phyloP scores from a whole-genome alignment of 2,113 vertebrate genomes.

The Siniperca knerii region DNA sequence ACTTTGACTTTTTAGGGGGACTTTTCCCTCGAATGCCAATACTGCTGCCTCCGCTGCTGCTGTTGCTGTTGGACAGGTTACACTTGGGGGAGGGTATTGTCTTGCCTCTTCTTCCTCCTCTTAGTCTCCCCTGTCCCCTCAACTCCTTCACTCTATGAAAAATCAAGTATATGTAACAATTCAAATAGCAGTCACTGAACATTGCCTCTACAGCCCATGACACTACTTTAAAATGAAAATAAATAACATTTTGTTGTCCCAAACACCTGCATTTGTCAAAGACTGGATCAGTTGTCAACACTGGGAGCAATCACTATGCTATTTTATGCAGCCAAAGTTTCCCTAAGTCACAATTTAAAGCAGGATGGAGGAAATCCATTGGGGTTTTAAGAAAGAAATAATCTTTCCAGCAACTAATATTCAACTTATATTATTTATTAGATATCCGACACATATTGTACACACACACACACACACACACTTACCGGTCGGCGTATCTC shows the following conservation, averaged over 20 bases:
- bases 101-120: conserved; percentile 62
- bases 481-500: conserved; percentile 94
- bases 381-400: background rate
- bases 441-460: background rate
- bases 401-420: background rate
- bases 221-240: background rate
- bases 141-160: conserved; percentile 92
- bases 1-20: conserved; percentile 87
- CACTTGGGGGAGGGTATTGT: conserved; percentile 81
- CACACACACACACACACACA: background rate
- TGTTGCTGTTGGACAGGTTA: conserved; percentile 73
- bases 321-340: conserved; percentile 2
- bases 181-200: background rate
- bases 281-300: background rate
- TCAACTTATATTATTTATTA: background rate
- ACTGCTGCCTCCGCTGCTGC: conserved; percentile 4
- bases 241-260: background rate
- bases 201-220: background rate
- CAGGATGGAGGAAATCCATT: background rate
- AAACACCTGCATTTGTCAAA: background rate
- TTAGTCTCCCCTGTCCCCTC: conserved; percentile 82
- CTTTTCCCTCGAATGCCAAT: conserved; percentile 79
- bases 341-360: background rate
- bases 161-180: conserved; percentile 41
- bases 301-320: background rate